phyloP scores from a whole-genome alignment of 2,888 invertebrate genomes.

The Pristionchus maxplancki region DNA sequence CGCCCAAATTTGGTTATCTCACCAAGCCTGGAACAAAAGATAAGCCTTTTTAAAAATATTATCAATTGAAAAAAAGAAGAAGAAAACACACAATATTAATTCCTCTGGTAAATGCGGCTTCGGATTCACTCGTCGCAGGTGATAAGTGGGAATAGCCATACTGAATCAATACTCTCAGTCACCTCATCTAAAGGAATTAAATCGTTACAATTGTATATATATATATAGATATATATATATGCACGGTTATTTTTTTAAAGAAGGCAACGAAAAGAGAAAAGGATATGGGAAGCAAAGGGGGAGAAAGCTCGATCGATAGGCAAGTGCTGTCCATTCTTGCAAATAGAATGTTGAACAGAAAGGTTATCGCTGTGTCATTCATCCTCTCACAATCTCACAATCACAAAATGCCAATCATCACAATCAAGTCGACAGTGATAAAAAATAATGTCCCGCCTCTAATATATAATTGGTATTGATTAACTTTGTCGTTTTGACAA shows the following conservation, averaged over 20 bases:
- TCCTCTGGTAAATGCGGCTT: background rate
- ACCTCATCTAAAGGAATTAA: background rate
- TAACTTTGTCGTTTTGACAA: too few species aligned
- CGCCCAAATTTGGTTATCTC: slow-evolving; percentile 69
- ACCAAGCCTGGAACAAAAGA: slow-evolving; percentile 57
- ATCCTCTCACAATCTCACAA: background rate
- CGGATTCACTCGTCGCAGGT: slow-evolving; percentile 4
- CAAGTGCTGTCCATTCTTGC: slow-evolving; percentile 11
- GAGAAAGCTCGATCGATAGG: slow-evolving; percentile 25
- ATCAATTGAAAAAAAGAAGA: background rate
- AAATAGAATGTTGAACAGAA: slow-evolving; percentile 1
- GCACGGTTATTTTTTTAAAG: background rate
- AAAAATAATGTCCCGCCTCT: background rate
- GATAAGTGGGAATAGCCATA: background rate
- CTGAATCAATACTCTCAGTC: background rate
- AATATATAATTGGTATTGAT: background rate
- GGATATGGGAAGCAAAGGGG: slow-evolving; percentile 3
- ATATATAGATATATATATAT: background rate
- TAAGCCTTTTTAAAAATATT: too few species aligned
- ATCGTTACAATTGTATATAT: background rate
- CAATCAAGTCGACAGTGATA: background rate
- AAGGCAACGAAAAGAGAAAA: background rate
- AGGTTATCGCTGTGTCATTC: background rate
- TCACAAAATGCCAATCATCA: background rate
- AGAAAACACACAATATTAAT: slow-evolving; percentile 4